Evolutionary conservation across 2,888 invertebrate genomes (phyloP), one percentile per base, ranked within the genome.

Genomic region (Papilio demoleus): DNA sequence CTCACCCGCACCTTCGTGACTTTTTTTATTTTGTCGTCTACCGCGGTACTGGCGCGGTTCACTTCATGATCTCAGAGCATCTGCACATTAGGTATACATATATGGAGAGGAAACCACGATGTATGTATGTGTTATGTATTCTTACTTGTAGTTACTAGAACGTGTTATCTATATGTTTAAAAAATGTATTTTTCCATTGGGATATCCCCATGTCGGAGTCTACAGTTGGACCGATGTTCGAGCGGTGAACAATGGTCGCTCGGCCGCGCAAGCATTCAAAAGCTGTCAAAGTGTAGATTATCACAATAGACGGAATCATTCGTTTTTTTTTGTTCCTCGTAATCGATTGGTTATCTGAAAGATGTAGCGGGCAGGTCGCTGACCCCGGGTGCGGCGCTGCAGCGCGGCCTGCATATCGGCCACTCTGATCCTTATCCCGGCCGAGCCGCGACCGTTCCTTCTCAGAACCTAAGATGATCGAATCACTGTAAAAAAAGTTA

Each of bases 381-480:
- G 64, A 53, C 53, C 53, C 17, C 22, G 53, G 53, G 53, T 56
- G 31, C 31, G 9, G 31, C 27, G 53, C 62, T 17, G 45, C 27
- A 17, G 11, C 27, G 40, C 27, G 9, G 31, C 27, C 31, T 12
- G n/a, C 11, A 31, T n/a, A n/a, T n/a, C n/a, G n/a, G n/a, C n/a
- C n/a, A n/a, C 19, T 61, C 11, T 62, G 45, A 62, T 62, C 45
- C 45, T 62, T 62, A 45, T 45, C 45, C 42, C 62, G 22, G 22
- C 47, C 42, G 17, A 61, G 27, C 42, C 40, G 17, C 14, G 27
- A 42, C 42, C 45, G 31, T 62, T 45, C 42, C 62, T 62, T 62
- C 45, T 40, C 12, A 17, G 62, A 62, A 62, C 45, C 27, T 19
- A 31, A n/a, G 53, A 56, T 31, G 17, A 56, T 56, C 31, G 53